phyloP scores from a whole-genome alignment of 2,797 vertebrate species.

The Bovichtus diacanthus region DNA sequence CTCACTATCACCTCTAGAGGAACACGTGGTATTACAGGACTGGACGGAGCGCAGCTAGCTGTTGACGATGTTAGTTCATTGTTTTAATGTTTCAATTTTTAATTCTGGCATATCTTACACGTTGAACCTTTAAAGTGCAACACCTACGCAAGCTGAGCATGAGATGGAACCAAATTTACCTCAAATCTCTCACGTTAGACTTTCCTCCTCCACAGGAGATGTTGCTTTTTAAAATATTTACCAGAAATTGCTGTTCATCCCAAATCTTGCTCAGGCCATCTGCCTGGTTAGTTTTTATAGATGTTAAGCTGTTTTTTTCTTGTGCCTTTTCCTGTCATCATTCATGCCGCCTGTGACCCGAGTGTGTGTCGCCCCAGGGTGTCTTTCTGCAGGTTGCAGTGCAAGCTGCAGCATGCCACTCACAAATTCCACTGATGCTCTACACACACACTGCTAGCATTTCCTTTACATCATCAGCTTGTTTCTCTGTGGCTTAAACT shows the following conservation, averaged over 20 bases:
- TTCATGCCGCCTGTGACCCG: constrained; percentile 26
- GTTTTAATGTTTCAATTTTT: no score
- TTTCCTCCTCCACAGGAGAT: constrained; percentile 1
- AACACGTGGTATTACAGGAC: no score
- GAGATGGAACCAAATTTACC: neutral
- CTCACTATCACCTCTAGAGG: no score
- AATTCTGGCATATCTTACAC: no score
- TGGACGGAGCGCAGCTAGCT: no score
- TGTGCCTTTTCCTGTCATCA: constrained; percentile 20
- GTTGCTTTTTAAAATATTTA: neutral
- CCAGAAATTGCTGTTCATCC: neutral
- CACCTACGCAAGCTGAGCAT: constrained; percentile 15
- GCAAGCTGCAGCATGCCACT: constrained; percentile 62
- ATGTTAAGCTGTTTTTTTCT: constrained; percentile 18
- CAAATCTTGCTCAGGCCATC: constrained; percentile 14
- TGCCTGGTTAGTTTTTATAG: constrained; percentile 24
- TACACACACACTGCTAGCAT: neutral
- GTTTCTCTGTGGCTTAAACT: constrained; percentile 6
- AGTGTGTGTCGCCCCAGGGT: constrained; percentile 15
- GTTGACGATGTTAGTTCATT: no score
- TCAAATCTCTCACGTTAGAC: neutral
- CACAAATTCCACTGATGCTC: constrained; percentile 55
- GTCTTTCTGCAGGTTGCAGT: constrained; percentile 55
- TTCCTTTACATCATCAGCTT: neutral
- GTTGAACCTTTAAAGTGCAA: no score